Base-by-base conservation (phyloP, 2,113 vertebrate genomes). In the Telmatochromis sp. region DNA sequence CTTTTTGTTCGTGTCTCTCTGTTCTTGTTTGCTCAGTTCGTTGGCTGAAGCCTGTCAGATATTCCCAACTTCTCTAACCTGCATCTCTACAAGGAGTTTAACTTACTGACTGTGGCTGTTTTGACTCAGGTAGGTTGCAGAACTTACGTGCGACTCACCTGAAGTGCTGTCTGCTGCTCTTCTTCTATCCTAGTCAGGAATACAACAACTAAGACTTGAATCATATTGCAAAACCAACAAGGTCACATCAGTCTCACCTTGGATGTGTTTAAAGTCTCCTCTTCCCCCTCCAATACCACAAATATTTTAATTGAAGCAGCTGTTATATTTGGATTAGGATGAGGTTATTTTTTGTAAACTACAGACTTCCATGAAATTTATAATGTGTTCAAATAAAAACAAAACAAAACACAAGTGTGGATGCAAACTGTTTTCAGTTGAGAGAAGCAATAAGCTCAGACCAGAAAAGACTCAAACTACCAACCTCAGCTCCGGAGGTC, bases 1-100 rank as follows among this genome's bases (percentile, higher is more conserved):
- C 6, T 63, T 63, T 0, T 63, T 63, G 58, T 33, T 63, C 5
- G 2, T 19, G 28, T 63, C 28, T 63, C 28, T 63, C 58, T 63
- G 15, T 0, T 5, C 58, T 35, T 63, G 5, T 63, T 63, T 63
- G 15, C 6, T 63, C 58, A 0, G 9, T 63, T 11, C 0, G 0
- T 33, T 11, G 58, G 28, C 28, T 63, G 5, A 63, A 63, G 31
- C 58, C 31, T 35, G 57, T 10, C 1, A 60, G 28, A 60, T 60
- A 60, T 2, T 2, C 57, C 28, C 28, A 60, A 33, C 57, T 60
- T 60, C 57, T 60, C 19, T 21, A 13, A 37, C 63, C 11, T 68
- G 33, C 7, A 63, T 63, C 19, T 63, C 33, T 68, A 37, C 58
- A 35, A 11, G 15, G 0, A 63, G 15, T 19, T 63, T 63, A 33